phyloP scores from a whole-genome alignment of 2,113 vertebrate genomes.

The Malurus elegans region DNA sequence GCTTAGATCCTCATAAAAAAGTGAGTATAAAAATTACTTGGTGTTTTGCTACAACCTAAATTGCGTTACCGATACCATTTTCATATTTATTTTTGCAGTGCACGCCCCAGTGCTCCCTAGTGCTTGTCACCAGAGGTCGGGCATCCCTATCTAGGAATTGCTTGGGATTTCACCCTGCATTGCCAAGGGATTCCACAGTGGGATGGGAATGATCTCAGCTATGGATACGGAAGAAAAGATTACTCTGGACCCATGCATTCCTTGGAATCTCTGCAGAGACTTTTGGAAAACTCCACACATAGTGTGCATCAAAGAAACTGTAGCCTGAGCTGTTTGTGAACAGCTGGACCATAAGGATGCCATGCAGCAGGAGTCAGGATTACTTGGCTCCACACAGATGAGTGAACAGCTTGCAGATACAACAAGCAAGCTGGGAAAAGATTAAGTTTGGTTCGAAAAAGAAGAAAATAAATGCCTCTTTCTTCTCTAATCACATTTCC shows the following conservation, averaged over 20 bases:
- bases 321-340: background rate
- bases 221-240: background rate
- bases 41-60: background rate
- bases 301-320: background rate
- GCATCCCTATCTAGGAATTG: background rate
- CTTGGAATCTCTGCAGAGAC: background rate
- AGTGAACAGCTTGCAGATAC: background rate
- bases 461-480: background rate
- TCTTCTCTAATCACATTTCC: background rate
- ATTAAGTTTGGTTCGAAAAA: background rate
- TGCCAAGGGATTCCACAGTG: background rate
- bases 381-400: background rate
- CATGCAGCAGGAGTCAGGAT: background rate
- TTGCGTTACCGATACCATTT: background rate
- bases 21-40: background rate
- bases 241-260: background rate
- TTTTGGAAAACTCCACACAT: background rate
- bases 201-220: background rate
- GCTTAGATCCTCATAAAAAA: background rate
- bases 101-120: accelerated
- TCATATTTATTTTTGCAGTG: background rate
- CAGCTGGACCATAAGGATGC: background rate
- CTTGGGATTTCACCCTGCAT: background rate
- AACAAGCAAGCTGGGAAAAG: background rate
- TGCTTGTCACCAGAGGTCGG: background rate